Evolutionary conservation across 2,797 vertebrate species (phyloP).

Genomic region (Xenops minutus): DNA sequence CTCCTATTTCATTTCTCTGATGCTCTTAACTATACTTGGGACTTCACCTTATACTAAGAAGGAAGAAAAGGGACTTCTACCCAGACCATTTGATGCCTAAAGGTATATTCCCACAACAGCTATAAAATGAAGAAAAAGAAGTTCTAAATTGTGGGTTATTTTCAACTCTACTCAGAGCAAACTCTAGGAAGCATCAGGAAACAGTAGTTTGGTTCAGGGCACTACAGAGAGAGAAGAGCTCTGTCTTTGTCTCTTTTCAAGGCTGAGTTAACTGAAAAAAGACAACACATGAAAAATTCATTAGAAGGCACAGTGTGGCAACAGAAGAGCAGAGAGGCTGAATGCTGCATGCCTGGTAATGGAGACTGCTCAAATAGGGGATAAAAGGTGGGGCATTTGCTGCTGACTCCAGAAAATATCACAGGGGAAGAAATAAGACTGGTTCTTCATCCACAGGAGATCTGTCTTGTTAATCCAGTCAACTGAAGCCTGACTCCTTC

Average conservation of each 20-base stretch:
- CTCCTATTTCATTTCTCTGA: not conserved
- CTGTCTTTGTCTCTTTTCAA: not conserved
- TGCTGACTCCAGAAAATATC: not conserved
- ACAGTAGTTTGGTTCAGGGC: not conserved
- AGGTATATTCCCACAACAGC: not conserved
- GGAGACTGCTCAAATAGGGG: not conserved
- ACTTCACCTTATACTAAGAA: not conserved
- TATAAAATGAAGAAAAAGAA: not conserved
- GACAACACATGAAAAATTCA: constrained; percentile 25
- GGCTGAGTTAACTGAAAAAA: not conserved
- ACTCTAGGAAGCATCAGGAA: not conserved
- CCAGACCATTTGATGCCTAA: not conserved
- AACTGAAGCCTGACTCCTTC: not conserved
- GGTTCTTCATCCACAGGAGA: not conserved
- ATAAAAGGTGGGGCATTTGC: not conserved
- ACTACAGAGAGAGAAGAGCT: not conserved
- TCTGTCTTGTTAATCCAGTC: not conserved
- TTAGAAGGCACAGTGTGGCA: not conserved
- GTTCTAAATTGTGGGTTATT: not conserved
- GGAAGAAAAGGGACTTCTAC: not conserved
- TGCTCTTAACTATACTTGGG: not conserved
- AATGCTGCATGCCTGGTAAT: not conserved
- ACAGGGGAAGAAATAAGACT: not conserved
- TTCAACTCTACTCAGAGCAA: not conserved
- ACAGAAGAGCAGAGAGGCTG: not conserved